A percentile compares a stretch with the other conserved stretches of the same genome.
phyloP scores from a whole-genome alignment of 2,888 invertebrate genomes.

The Mythimna ferrago region DNA sequence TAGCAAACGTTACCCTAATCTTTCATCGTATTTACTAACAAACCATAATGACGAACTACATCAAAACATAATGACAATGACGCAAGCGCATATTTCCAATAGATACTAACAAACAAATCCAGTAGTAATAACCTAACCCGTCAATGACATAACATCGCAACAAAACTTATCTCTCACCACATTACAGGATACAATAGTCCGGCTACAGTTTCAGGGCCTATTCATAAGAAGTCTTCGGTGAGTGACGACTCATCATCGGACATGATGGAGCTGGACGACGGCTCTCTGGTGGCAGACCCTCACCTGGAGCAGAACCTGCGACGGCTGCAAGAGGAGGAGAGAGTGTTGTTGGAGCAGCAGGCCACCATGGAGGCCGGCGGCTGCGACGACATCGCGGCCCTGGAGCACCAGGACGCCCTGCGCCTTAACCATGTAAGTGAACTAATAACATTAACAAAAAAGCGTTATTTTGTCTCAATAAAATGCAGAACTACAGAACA shows the following conservation, averaged over 20 bases:
- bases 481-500: background rate
- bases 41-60: background rate
- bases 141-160: background rate
- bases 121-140: background rate
- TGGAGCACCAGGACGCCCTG: slow-evolving; percentile 83
- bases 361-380: slow-evolving; percentile 92
- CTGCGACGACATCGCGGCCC: slow-evolving; percentile 81
- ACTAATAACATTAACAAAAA: background rate
- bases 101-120: slow-evolving; percentile 4
- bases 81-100: background rate
- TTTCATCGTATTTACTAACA: background rate
- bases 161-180: background rate
- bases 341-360: slow-evolving; percentile 94
- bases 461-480: background rate
- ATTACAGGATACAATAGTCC: slow-evolving; percentile 22
- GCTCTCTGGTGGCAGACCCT: slow-evolving; percentile 92
- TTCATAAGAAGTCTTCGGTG: slow-evolving; percentile 97
- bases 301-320: slow-evolving; percentile 81
- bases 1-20: background rate
- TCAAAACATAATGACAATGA: background rate
- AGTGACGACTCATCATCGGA: slow-evolving; percentile 96
- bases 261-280: slow-evolving; percentile 98
- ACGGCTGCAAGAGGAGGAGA: slow-evolving; percentile 92
- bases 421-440: slow-evolving; percentile 81
- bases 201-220: slow-evolving; percentile 93